Percentiles rank a stretch among this genome's conserved stretches.
Evolutionary conservation across 2,797 vertebrate genomes (phyloP).

Genomic region (Paedocypris micromegethes): DNA sequence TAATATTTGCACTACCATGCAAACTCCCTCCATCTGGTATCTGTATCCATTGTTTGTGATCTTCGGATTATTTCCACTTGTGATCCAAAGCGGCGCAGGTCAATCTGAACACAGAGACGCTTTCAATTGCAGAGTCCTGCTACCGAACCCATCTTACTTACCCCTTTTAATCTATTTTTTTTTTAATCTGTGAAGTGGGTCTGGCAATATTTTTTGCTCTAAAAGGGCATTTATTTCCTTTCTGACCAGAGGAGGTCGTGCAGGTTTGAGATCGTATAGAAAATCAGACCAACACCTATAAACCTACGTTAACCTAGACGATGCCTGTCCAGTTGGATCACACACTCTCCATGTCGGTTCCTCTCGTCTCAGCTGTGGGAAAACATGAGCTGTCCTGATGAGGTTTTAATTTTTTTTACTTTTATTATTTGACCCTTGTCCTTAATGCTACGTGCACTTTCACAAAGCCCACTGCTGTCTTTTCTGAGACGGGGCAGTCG

Average conservation of each 20-base stretch:
- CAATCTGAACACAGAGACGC: background rate
- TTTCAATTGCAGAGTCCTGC: background rate
- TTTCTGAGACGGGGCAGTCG: conserved; percentile 42
- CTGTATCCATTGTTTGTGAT: conserved; percentile 28
- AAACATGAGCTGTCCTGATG: conserved; percentile 10
- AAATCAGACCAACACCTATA: too few species aligned
- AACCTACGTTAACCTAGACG: too few species aligned
- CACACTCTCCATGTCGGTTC: conserved; percentile 4
- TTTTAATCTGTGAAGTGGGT: conserved; percentile 8
- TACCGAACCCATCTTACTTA: background rate
- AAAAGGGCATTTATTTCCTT: too few species aligned
- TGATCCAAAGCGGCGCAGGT: conserved; percentile 7
- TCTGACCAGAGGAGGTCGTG: too few species aligned
- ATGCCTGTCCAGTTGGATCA: too few species aligned
- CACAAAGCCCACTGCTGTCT: conserved; percentile 40
- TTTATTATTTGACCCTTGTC: conserved; percentile 50
- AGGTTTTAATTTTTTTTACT: conserved; percentile 32
- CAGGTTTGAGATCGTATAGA: too few species aligned
- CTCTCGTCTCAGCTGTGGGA: conserved; percentile 18
- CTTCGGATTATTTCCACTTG: conserved; percentile 33
- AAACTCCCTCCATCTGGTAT: conserved; percentile 41
- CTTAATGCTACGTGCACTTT: conserved; percentile 47
- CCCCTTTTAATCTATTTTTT: background rate
- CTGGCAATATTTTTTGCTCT: background rate
- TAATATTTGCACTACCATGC: conserved; percentile 22